Evolutionary conservation across 2,888 invertebrate genomes (phyloP).

Genomic region (Teleiodes luculella): DNA sequence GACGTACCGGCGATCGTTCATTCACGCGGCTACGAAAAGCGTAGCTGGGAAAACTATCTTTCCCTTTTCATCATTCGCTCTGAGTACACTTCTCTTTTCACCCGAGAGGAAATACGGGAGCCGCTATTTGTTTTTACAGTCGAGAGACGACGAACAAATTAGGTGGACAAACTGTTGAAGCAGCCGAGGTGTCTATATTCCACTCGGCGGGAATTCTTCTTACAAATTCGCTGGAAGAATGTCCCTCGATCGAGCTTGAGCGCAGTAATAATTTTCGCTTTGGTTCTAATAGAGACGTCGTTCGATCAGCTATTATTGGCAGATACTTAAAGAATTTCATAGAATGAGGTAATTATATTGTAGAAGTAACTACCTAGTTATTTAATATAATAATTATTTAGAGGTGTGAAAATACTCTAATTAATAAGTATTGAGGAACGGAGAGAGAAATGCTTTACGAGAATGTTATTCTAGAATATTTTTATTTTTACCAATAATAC

Average conservation of each 20-base stretch:
- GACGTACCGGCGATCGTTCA: conserved; percentile 67
- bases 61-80: conserved; percentile 51
- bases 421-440: too few relatives aligned
- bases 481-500: too few relatives aligned
- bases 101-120: conserved; percentile 63
- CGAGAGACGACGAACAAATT: conserved; percentile 75
- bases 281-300: conserved; percentile 48
- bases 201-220: conserved; percentile 65
- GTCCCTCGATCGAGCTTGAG: conserved; percentile 60
- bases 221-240: conserved; percentile 60
- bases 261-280: conserved; percentile 68
- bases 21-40: conserved; percentile 52
- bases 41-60: conserved; percentile 54
- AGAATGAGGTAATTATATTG: conserved; percentile 20
- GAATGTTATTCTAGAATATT: too few relatives aligned
- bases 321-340: conserved; percentile 51
- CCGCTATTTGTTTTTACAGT: conserved; percentile 76
- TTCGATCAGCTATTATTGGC: conserved; percentile 59
- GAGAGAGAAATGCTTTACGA: too few relatives aligned
- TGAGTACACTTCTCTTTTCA: conserved; percentile 58
- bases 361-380: too few relatives aligned
- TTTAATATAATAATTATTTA: too few relatives aligned
- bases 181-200: conserved; percentile 75
- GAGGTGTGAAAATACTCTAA: too few relatives aligned
- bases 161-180: conserved; percentile 77